phyloP scores from a whole-genome alignment of 2,797 vertebrate genomes.

The Coccyzus lansbergi region DNA sequence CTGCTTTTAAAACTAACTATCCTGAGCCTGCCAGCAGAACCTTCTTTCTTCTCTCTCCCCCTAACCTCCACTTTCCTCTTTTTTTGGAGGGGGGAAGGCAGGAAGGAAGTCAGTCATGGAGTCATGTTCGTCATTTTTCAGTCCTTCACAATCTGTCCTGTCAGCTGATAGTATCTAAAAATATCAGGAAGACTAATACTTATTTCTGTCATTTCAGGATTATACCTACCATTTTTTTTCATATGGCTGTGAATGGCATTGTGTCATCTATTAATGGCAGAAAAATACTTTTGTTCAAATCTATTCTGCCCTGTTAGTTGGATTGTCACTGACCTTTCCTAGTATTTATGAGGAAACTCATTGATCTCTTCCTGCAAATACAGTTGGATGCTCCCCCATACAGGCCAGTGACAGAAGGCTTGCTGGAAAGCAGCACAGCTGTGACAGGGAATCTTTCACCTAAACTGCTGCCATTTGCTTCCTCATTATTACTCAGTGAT shows the following conservation, averaged over 20 bases:
- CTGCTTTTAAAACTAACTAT: conserved; percentile 63
- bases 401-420: background rate
- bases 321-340: background rate
- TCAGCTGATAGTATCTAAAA: conserved; percentile 67
- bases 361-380: background rate
- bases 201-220: conserved; percentile 55
- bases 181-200: conserved; percentile 55
- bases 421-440: background rate
- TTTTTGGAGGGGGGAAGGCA: background rate
- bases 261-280: background rate
- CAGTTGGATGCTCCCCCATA: background rate
- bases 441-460: background rate
- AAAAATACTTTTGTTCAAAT: background rate
- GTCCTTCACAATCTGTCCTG: conserved; percentile 62
- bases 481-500: background rate
- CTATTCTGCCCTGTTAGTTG: background rate
- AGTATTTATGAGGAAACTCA: background rate
- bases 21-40: conserved; percentile 40
- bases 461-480: background rate
- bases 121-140: conserved; percentile 63
- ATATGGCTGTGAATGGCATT: background rate
- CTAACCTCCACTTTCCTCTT: background rate
- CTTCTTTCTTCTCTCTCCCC: conserved; percentile 36
- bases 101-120: conserved; percentile 40
- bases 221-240: background rate